phyloP scores from a whole-genome alignment of 2,888 invertebrate genomes.

The Eristalinus aeneus region DNA sequence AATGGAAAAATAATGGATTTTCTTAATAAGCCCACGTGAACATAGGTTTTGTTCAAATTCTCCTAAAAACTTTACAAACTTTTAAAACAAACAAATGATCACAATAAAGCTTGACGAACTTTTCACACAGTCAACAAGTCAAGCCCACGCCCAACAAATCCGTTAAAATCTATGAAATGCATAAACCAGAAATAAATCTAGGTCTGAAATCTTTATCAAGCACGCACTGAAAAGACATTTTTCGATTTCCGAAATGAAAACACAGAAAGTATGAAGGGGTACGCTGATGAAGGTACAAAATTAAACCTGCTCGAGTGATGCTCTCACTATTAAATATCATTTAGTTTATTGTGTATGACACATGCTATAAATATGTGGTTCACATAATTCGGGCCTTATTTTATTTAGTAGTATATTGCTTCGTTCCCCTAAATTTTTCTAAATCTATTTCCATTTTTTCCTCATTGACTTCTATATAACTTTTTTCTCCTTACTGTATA shows the following conservation, averaged over 20 bases:
- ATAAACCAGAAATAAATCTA: neutral
- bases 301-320: slow-evolving; percentile 36
- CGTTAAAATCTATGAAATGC: neutral
- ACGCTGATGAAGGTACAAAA: neutral
- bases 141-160: neutral
- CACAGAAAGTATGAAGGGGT: neutral
- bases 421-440: slow-evolving; percentile 63
- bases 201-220: neutral
- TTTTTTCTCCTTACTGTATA: slow-evolving; percentile 58
- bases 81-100: too few species aligned
- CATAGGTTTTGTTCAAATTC: too few species aligned
- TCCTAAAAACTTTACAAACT: too few species aligned
- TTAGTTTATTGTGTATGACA: slow-evolving; percentile 67
- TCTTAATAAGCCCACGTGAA: too few species aligned
- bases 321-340: slow-evolving; percentile 31
- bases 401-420: slow-evolving; percentile 60
- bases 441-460: slow-evolving; percentile 43
- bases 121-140: too few species aligned
- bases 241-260: neutral
- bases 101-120: too few species aligned
- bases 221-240: neutral
- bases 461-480: slow-evolving; percentile 61
- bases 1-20: too few species aligned
- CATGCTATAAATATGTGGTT: slow-evolving; percentile 63
- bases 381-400: slow-evolving; percentile 61